Percentiles rank a stretch among this genome's conserved stretches.
Conservation (phyloP, 2,113 vertebrate genomes). For the Xenus cinereus region DNA sequence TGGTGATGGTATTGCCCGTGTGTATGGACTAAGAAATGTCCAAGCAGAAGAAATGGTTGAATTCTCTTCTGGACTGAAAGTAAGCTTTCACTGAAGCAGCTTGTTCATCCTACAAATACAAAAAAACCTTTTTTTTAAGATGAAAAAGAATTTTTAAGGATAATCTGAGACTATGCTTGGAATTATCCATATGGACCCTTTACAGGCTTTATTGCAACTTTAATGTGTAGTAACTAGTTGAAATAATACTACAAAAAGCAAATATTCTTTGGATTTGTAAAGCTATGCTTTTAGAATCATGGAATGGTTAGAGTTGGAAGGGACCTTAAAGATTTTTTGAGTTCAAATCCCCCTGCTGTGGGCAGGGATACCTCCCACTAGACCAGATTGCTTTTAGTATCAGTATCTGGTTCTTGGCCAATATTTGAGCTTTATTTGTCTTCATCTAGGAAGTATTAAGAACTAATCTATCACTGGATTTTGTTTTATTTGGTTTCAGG, state of each 20-base stretch:
- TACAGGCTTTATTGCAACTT: neutral
- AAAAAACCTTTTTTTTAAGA: neutral
- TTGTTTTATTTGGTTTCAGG: neutral
- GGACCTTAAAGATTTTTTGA: no score
- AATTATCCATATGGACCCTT: rapidly evolving
- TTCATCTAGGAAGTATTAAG: neutral
- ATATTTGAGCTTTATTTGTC: neutral
- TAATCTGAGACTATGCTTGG: rapidly evolving
- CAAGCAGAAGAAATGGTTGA: conserved; percentile 99
- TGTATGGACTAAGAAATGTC: conserved; percentile 94
- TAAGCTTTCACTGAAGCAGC: conserved; percentile 12
- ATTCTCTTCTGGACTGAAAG: conserved; percentile 97
- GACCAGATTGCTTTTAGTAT: neutral
- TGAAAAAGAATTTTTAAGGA: neutral
- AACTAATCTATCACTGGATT: neutral
- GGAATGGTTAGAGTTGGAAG: no score
- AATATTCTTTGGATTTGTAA: neutral
- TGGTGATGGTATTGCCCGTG: conserved; percentile 96
- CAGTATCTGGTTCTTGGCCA: neutral
- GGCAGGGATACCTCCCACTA: no score
- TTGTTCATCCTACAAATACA: neutral
- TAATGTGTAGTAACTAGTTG: rapidly evolving
- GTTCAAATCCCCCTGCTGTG: no score
- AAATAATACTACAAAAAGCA: neutral
- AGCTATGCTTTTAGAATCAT: neutral